Evolutionary conservation across 1,140 invertebrate species (phyloP).

Genomic region (Saccostrea echinata): DNA sequence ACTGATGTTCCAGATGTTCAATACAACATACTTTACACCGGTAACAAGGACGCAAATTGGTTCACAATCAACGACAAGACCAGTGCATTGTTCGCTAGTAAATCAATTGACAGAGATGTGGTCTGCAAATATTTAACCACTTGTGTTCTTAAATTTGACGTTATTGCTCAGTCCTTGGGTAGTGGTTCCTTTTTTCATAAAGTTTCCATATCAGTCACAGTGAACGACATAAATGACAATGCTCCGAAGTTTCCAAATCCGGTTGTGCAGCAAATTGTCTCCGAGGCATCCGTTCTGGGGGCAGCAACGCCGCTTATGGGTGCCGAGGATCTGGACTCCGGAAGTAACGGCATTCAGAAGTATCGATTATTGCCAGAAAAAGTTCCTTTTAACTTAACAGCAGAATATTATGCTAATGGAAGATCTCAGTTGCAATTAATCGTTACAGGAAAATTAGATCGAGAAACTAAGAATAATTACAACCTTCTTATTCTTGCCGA

Average conservation of each 20-base stretch:
- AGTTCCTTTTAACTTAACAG: conserved; percentile 59
- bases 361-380: conserved; percentile 63
- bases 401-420: conserved; percentile 51
- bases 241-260: conserved; percentile 68
- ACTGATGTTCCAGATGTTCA: conserved; percentile 42
- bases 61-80: conserved; percentile 95
- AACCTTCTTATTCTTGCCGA: conserved; percentile 89
- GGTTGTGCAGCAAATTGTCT: conserved; percentile 62
- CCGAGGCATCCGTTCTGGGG: conserved; percentile 62
- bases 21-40: conserved; percentile 46
- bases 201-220: conserved; percentile 59
- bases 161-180: conserved; percentile 38
- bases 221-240: conserved; percentile 76
- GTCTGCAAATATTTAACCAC: conserved; percentile 49
- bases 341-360: conserved; percentile 62
- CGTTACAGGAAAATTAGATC: conserved; percentile 89
- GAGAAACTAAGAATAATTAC: conserved; percentile 89
- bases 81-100: conserved; percentile 86
- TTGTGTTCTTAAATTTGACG: conserved; percentile 53
- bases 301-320: conserved; percentile 60
- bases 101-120: conserved; percentile 54
- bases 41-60: conserved; percentile 53
- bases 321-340: conserved; percentile 72
- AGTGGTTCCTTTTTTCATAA: conserved; percentile 51
- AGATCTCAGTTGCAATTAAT: conserved; percentile 55